Percentiles rank a stretch among this genome's conserved stretches.
Evolutionary conservation across 30 jellyfish, hydroid and myxozoan species (phyloP).

Genomic region (Phacellophora camtschatica): DNA sequence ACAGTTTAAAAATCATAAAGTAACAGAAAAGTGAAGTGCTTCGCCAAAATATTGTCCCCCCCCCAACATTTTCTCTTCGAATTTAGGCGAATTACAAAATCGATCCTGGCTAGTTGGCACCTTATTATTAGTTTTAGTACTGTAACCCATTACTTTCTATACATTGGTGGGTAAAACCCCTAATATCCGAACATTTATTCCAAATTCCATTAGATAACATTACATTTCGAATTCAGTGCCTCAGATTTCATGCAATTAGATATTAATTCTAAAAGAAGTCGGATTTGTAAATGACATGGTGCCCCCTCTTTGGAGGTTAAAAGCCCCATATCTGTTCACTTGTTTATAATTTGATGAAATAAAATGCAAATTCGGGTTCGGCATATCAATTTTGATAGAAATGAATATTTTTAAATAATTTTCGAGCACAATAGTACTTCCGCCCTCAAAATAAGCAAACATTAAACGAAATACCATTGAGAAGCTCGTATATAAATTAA

Average conservation of each 20-base stretch:
- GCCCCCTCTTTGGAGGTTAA: neutral
- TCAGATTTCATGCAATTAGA: neutral
- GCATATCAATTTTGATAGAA: neutral
- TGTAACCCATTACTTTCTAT: neutral
- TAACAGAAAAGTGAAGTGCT: too few species aligned
- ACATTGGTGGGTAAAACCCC: neutral
- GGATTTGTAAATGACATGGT: neutral
- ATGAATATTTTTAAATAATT: neutral
- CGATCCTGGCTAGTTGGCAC: neutral
- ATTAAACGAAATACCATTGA: too few species aligned
- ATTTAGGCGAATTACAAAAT: too few species aligned
- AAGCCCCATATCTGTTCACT: neutral
- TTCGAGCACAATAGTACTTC: neutral
- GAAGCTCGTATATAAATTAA: too few species aligned
- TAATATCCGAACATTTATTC: neutral
- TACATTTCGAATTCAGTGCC: neutral
- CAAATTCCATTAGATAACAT: neutral
- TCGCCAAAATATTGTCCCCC: too few species aligned
- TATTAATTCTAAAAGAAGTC: neutral
- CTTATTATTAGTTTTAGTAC: neutral
- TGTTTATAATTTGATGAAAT: neutral
- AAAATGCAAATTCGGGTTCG: neutral
- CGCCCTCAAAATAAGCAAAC: neutral
- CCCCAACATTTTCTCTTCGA: too few species aligned
- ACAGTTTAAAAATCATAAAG: too few species aligned